Base-by-base conservation (phyloP, 2,888 invertebrate genomes). In the Allacma fusca region DNA sequence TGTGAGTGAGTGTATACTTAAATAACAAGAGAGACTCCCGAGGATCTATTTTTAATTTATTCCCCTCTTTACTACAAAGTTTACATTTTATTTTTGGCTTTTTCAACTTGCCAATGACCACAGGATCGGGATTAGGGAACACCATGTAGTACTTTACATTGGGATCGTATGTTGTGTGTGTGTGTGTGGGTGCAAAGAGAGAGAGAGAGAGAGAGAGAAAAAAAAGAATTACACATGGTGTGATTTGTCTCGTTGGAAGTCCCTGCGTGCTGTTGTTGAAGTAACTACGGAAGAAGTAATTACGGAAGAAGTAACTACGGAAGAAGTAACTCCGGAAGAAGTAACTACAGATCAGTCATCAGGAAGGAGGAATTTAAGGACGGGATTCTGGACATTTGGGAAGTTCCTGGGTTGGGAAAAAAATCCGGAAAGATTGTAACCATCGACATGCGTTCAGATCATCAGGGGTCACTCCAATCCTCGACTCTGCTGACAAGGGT, bases 71-170 rank as follows among this genome's bases (percentile, higher is more conserved):
- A 19, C 50, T 13, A n/a, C 50, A 50, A 50, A 50, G 50, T 50
- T 50, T 50, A 50, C 50, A 50, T 50, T 50, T 50, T 50, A 50
- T 50, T 50, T 50, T 50, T 50, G 19, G 50, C 50, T n/a, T 50
- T 50, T 50, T n/a, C 50, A 13, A 50, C 19, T 50, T 50, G 50
- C 50, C 50, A 50, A 50, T 50, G 50, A 50, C 50, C 50, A 50
- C 5, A 50, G 50, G 50, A 16, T 12, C 5, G 16, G 19, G 50
- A 50, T 50, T 50, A 13, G 7, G 5, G 50, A n/a, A 16, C n/a
- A 50, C 16, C 50, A 50, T 50, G 50, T 13, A 50, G 50, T 40
- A 40, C 7, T 5, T 40, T 40, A 13, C 5, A 9, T 40, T 40
- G 50, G 4, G 1, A 50, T 16, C 5, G n/a, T 50, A 50, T 16